Evolutionary conservation across 2,797 vertebrate species (phyloP).

Genomic region (Onychomys arenicola): DNA sequence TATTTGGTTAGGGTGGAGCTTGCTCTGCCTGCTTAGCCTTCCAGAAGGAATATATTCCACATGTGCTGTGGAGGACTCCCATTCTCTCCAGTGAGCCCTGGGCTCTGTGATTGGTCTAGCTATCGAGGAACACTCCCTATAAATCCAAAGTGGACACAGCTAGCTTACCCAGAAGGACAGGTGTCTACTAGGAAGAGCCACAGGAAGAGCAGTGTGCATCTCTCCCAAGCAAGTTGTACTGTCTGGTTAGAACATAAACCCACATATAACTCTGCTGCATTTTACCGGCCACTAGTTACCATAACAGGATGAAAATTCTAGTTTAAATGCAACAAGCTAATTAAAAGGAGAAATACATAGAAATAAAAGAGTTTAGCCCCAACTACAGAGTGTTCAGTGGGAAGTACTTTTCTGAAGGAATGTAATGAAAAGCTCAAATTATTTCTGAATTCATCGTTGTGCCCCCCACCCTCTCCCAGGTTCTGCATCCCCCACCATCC

Average conservation of each 20-base stretch:
- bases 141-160: neutral
- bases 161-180: neutral
- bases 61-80: neutral
- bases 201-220: neutral
- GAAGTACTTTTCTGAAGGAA: neutral
- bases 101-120: neutral
- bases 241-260: neutral
- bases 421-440: neutral
- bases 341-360: neutral
- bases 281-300: neutral
- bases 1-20: neutral
- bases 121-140: neutral
- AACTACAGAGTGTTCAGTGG: neutral
- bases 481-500: too few species aligned
- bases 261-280: neutral
- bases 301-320: neutral
- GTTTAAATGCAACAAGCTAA: neutral
- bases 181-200: too few species aligned
- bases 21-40: neutral
- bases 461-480: neutral
- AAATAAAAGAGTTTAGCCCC: neutral
- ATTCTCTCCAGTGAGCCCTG: rapidly evolving
- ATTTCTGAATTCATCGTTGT: neutral
- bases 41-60: neutral
- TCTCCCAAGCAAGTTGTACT: neutral